Conservation (phyloP, 2,797 vertebrate species). For the Neomorphus geoffroyi region DNA sequence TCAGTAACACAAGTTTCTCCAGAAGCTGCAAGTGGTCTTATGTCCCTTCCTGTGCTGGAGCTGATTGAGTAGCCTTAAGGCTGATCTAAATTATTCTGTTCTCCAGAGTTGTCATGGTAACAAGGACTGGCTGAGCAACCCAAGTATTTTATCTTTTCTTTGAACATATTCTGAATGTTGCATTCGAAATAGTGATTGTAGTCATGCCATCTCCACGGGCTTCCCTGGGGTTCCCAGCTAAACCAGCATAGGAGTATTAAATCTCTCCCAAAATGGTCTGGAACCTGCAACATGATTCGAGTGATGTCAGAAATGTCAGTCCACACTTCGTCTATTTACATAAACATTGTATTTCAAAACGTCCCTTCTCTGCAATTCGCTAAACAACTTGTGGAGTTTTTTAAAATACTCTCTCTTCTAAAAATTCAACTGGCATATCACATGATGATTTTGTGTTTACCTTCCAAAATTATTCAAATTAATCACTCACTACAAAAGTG, state of each 20-base stretch:
- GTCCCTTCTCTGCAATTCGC: not conserved
- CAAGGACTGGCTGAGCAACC: conserved; percentile 3
- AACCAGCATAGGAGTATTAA: not conserved
- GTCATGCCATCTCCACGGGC: not conserved
- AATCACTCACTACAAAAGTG: not conserved
- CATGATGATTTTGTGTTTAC: not conserved
- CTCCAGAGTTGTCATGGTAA: conserved; percentile 51
- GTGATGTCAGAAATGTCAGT: not conserved
- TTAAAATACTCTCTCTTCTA: not conserved
- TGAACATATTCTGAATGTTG: not conserved
- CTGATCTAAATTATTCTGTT: conserved; percentile 31
- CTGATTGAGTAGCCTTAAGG: conserved; percentile 34
- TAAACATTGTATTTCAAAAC: not conserved
- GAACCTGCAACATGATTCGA: not conserved
- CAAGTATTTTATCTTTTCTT: conserved; percentile 45
- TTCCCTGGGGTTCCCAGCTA: conserved; percentile 1
- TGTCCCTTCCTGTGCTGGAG: not conserved
- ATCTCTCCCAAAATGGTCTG: not conserved
- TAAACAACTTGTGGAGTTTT: not conserved
- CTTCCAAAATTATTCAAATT: not conserved
- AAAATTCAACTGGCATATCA: not conserved
- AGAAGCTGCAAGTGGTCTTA: not conserved
- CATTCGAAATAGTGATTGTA: not conserved
- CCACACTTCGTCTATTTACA: not conserved
- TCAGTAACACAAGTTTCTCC: not conserved